Percentiles rank a stretch among this genome's conserved stretches.
Conservation (phyloP, 2,888 invertebrate species). For the Maniola hyperantus region DNA sequence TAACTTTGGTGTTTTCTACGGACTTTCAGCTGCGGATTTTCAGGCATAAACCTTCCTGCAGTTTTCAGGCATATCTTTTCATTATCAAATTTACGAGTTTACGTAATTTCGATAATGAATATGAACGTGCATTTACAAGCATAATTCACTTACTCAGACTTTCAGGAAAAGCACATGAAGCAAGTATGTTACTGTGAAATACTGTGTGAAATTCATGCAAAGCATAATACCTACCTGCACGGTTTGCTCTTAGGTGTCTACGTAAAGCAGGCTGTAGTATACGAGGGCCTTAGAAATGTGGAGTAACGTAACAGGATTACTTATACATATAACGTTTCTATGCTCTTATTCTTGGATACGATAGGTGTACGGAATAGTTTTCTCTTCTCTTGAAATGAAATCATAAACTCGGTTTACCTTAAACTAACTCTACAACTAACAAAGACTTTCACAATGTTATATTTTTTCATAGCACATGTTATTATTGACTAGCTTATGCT, state of each 20-base stretch:
- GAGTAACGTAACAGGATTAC: background rate
- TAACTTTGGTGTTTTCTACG: too few relatives aligned
- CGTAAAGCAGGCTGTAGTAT: slow-evolving; percentile 28
- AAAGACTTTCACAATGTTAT: too few relatives aligned
- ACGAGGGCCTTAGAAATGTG: slow-evolving; percentile 2
- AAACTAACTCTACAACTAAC: too few relatives aligned
- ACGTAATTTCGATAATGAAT: background rate
- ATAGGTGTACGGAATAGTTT: background rate
- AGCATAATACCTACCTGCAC: slow-evolving; percentile 6
- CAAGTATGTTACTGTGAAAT: slow-evolving; percentile 4
- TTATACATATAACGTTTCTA: background rate
- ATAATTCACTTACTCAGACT: slow-evolving; percentile 5
- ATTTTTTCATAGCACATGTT: too few relatives aligned
- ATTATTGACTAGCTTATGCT: too few relatives aligned
- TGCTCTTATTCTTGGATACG: background rate
- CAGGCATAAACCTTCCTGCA: too few relatives aligned
- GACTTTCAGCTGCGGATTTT: too few relatives aligned
- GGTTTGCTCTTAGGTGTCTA: background rate
- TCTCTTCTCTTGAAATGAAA: background rate
- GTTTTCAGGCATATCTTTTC: too few relatives aligned
- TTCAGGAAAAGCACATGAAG: slow-evolving; percentile 6
- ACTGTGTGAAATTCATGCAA: slow-evolving; percentile 7
- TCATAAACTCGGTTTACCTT: too few relatives aligned
- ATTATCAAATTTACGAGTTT: background rate
- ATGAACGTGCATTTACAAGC: slow-evolving; percentile 5